These are phyloP conservation scores for Psylliodes chrysocephalus DNA, from an alignment of 2,888 invertebrate genomes.

Conservation along the genomic window DNA sequence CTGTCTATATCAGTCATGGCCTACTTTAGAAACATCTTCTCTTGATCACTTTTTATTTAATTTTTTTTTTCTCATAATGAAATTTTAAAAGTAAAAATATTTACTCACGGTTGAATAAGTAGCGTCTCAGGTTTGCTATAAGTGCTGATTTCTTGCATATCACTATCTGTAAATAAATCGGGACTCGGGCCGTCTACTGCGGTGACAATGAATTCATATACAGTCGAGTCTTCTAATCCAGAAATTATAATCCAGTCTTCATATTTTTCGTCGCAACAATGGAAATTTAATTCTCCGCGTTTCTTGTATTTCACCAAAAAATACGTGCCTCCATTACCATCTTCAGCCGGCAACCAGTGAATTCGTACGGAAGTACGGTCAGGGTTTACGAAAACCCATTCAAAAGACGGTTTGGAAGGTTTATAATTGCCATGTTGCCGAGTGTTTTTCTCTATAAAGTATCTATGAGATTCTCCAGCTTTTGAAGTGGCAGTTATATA, in stretches of 20 bases:
- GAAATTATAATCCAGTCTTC: constrained; percentile 70
- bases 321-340: constrained; percentile 89
- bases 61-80: too few species aligned
- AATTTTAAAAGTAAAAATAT: too few species aligned
- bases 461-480: constrained; percentile 86
- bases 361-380: constrained; percentile 80
- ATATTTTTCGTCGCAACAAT: constrained; percentile 75
- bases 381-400: constrained; percentile 73
- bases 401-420: constrained; percentile 77
- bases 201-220: constrained; percentile 89
- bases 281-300: constrained; percentile 78
- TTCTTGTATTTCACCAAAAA: constrained; percentile 85
- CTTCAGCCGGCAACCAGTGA: constrained; percentile 82
- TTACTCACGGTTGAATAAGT: too few species aligned
- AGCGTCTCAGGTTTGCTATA: constrained; percentile 75
- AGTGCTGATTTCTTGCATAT: constrained; percentile 79
- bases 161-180: constrained; percentile 76
- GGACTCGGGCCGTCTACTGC: constrained; percentile 79
- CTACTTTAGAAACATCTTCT: constrained; percentile 95
- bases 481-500: constrained; percentile 88
- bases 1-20: too few species aligned
- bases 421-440: constrained; percentile 68
- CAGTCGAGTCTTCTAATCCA: constrained; percentile 82
- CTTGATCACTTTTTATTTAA: constrained; percentile 87
- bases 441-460: constrained; percentile 85